These are phyloP conservation scores for Tyto alba DNA, from an alignment of 2,113 vertebrate species.

Conservation along the genomic window DNA sequence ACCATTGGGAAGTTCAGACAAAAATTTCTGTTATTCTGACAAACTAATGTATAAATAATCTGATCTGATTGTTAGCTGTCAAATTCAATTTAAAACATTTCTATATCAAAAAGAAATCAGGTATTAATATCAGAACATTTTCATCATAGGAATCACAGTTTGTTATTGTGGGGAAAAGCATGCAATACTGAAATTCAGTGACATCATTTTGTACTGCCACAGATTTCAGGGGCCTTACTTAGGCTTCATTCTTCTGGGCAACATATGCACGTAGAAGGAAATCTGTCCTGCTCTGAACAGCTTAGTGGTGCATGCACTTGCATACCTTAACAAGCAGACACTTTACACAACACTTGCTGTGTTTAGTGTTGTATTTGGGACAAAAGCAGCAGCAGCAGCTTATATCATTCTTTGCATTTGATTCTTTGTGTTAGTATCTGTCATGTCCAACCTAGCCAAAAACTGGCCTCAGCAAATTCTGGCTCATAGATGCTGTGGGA, in stretches of 20 bases:
- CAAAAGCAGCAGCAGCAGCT: background rate
- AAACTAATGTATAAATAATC: background rate
- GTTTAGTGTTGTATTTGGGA: background rate
- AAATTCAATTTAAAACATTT: background rate
- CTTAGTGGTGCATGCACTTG: background rate
- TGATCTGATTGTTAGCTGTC: background rate
- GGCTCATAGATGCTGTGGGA: background rate
- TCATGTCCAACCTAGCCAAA: background rate
- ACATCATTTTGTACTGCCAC: background rate
- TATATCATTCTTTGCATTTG: background rate
- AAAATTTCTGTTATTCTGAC: background rate
- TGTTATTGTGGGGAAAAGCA: background rate
- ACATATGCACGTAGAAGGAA: background rate
- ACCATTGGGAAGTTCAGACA: background rate
- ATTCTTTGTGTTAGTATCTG: background rate
- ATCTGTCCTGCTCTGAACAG: background rate
- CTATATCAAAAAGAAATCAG: background rate
- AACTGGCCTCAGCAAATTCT: conserved; percentile 19
- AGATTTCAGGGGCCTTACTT: background rate
- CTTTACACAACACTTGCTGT: background rate
- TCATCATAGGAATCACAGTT: background rate
- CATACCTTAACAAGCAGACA: background rate
- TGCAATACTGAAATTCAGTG: background rate
- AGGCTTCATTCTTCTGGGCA: background rate
- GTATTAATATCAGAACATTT: background rate